Conservation (phyloP, 2,797 vertebrate species). For the Acanthornis magna region DNA sequence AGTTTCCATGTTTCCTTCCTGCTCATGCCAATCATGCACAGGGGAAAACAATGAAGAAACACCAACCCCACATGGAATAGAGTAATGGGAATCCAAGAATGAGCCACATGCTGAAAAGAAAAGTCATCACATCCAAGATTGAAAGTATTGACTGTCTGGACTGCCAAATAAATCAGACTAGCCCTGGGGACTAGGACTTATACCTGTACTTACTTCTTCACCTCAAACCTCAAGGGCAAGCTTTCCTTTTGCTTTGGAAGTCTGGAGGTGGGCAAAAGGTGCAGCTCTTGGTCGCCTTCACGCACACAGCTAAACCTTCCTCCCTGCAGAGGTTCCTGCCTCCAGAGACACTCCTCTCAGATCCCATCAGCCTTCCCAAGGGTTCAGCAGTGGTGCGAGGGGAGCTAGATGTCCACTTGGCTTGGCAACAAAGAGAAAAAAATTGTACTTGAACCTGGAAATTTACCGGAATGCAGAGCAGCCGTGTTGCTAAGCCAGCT, state of each 20-base stretch:
- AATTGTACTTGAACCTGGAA: slow-evolving; percentile 64
- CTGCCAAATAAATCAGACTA: slow-evolving; percentile 35
- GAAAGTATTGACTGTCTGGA: background rate
- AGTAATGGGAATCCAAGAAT: background rate
- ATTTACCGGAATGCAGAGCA: slow-evolving; percentile 73
- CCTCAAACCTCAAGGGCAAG: slow-evolving; percentile 27
- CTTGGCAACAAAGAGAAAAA: slow-evolving; percentile 25
- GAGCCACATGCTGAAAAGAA: slow-evolving; percentile 7
- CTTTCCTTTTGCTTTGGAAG: slow-evolving; percentile 16
- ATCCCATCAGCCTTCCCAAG: background rate
- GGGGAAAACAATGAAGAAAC: slow-evolving; percentile 50
- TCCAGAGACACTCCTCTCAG: background rate
- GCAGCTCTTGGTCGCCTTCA: background rate
- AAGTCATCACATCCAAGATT: background rate
- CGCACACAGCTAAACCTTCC: background rate
- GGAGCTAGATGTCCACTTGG: background rate
- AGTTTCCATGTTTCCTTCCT: slow-evolving; percentile 62
- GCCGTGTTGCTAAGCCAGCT: slow-evolving; percentile 53
- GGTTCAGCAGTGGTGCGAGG: background rate
- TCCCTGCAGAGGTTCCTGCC: fast-evolving
- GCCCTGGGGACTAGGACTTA: slow-evolving; percentile 1
- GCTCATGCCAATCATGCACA: background rate
- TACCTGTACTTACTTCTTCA: slow-evolving; percentile 10
- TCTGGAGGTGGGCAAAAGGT: background rate
- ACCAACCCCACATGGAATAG: background rate